Conservation (phyloP, 2,797 vertebrate genomes). For the Uromys caudimaculatus region DNA sequence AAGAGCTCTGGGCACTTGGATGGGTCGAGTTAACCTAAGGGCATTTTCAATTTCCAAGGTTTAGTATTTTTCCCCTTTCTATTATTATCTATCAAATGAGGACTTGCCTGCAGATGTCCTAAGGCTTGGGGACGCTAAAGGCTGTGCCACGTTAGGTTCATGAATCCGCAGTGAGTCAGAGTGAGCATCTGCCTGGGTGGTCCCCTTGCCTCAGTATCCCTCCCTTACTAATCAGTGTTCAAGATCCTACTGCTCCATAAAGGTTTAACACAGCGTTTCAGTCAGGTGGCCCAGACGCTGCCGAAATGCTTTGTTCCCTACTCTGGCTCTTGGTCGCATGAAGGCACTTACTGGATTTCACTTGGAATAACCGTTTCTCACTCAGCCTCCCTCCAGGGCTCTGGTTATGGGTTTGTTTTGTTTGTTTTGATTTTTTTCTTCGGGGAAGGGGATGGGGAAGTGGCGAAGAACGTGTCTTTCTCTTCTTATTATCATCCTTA, state of each 20-base stretch:
- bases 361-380: neutral
- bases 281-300: neutral
- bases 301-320: neutral
- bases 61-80: constrained; percentile 59
- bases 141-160: neutral
- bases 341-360: constrained; percentile 36
- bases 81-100: constrained; percentile 45
- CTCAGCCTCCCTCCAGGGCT: constrained; percentile 10
- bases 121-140: constrained; percentile 37
- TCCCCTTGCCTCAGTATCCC: constrained; percentile 59
- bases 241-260: constrained; percentile 13
- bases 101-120: constrained; percentile 19
- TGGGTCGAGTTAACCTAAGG: neutral
- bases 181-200: constrained; percentile 27
- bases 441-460: neutral
- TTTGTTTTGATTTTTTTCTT: neutral
- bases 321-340: neutral
- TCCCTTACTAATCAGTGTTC: constrained; percentile 36
- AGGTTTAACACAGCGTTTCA: constrained; percentile 7
- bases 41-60: constrained; percentile 9
- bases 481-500: constrained; percentile 32
- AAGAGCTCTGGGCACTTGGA: constrained; percentile 18
- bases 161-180: constrained; percentile 70
- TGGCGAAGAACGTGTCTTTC: neutral
- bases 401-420: constrained; percentile 5